Conservation (phyloP, 2,797 vertebrate species). For the Picus viridis region DNA sequence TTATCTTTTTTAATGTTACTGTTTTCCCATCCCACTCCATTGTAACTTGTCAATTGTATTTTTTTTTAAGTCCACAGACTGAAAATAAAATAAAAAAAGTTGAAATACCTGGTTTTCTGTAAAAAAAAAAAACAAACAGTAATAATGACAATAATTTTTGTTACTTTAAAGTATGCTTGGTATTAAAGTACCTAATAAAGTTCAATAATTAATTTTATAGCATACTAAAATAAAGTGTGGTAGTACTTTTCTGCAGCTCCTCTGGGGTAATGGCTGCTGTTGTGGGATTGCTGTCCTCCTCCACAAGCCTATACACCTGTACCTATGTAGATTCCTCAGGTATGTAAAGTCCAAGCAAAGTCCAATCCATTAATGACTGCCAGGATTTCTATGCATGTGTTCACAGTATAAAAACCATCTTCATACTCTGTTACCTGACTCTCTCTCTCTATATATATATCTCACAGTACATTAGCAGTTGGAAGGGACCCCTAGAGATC, state of each 20-base stretch:
- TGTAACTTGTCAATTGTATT: constrained; percentile 70
- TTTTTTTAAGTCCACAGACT: constrained; percentile 79
- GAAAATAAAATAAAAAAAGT: constrained; percentile 75
- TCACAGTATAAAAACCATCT: not conserved
- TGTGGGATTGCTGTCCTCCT: not conserved
- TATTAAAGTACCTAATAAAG: constrained; percentile 75
- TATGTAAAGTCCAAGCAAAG: not conserved
- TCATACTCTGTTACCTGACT: not conserved
- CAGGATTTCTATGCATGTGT: not conserved
- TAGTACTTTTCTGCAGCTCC: constrained; percentile 58
- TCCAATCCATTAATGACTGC: not conserved
- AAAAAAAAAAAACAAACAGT: constrained; percentile 46
- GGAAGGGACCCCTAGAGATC: too few relatives aligned
- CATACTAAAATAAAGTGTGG: constrained; percentile 73
- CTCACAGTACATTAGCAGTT: too few relatives aligned
- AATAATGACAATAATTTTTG: constrained; percentile 83
- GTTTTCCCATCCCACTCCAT: constrained; percentile 68
- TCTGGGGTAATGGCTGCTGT: not conserved
- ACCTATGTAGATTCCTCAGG: not conserved
- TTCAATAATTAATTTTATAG: constrained; percentile 71
- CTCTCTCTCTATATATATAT: not conserved
- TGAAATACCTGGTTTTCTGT: constrained; percentile 82
- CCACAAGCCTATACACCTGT: not conserved
- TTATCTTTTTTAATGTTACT: constrained; percentile 73
- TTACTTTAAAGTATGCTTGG: constrained; percentile 78